Evolutionary conservation across 1,140 invertebrate genomes (phyloP), one percentile per base, ranked within the genome.

Genomic region (Agrypnia vestita): DNA sequence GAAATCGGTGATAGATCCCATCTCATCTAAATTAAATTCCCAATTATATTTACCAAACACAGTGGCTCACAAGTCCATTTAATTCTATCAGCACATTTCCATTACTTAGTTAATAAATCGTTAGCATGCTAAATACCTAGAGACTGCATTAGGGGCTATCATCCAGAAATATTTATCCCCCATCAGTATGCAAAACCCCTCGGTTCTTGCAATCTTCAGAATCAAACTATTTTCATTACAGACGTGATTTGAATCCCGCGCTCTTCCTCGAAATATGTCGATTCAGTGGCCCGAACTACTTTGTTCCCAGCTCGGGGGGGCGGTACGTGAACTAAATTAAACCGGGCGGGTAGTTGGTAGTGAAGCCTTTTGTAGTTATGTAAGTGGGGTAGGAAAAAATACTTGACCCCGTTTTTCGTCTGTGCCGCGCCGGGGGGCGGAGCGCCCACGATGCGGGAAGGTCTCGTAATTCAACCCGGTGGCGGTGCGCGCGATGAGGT

Each of bases 191-290:
- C 61, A 64, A 13, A 8, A 19, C 15, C 13, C 17, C 46, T 51
- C 49, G 46, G 25, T 6, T 10, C 11, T 15, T 71, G 67, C 67
- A 71, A 71, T 71, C 67, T 51, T 71, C 21, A 47, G 67, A 53
- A 71, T 21, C 67, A 49, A 71, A 71, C 67, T 71, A 71, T 71
- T 71, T 71, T 71, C 67, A 71, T 71, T 71, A 71, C 15, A n/a
- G 11, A 71, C 67, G 67, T 71, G 67, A 71, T 71, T 19, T 71
- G 67, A 71, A 51, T 53, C 15, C 12, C 9, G 11, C 11, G 51
- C 49, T 71, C 67, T 71, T 71, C 46, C 0, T 15, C 15, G 47
- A 13, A 62, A 35, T 17, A 62, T 4, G 8, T 43, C 15, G 44
- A 47, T n/a, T 47, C 7, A n/a, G 44, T 69, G 15, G 11, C 46